Percentiles rank a stretch among this genome's conserved stretches.
Conservation (phyloP, 2,113 vertebrate species). For the Halichoerus grypus region DNA sequence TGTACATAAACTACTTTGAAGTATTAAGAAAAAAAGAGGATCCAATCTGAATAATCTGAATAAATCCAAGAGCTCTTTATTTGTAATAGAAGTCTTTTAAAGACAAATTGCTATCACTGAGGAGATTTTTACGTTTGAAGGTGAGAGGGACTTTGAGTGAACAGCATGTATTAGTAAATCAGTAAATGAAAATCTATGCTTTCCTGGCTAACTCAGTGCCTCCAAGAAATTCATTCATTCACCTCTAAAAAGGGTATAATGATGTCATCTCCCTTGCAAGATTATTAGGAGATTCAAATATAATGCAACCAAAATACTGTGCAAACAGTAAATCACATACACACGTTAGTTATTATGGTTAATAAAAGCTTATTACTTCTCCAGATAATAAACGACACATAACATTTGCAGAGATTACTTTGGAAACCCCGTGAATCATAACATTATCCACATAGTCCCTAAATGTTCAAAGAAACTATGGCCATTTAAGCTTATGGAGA, state of each 20-base stretch:
- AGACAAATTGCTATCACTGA: neutral
- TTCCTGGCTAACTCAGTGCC: neutral
- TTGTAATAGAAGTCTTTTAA: neutral
- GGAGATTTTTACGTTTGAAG: slow-evolving; percentile 9
- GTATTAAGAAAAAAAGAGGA: neutral
- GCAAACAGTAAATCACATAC: neutral
- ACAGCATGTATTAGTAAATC: neutral
- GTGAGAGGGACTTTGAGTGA: neutral
- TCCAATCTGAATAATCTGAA: slow-evolving; percentile 42
- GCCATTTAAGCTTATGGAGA: neutral
- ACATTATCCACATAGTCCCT: neutral
- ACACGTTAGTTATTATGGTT: neutral
- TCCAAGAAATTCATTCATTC: neutral
- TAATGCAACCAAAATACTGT: neutral
- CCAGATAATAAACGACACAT: neutral
- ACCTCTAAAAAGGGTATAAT: neutral
- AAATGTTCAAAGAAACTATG: neutral
- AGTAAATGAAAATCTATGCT: neutral
- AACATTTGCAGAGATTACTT: neutral
- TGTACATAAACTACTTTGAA: neutral
- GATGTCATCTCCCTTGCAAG: neutral
- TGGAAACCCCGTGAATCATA: neutral
- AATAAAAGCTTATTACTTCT: slow-evolving; percentile 18
- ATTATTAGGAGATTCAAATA: slow-evolving; percentile 28
- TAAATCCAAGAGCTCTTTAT: slow-evolving; percentile 15